Percentiles rank a stretch among this genome's conserved stretches.
Conservation (phyloP, 2,113 vertebrate genomes). For the Aplodontia rufa region DNA sequence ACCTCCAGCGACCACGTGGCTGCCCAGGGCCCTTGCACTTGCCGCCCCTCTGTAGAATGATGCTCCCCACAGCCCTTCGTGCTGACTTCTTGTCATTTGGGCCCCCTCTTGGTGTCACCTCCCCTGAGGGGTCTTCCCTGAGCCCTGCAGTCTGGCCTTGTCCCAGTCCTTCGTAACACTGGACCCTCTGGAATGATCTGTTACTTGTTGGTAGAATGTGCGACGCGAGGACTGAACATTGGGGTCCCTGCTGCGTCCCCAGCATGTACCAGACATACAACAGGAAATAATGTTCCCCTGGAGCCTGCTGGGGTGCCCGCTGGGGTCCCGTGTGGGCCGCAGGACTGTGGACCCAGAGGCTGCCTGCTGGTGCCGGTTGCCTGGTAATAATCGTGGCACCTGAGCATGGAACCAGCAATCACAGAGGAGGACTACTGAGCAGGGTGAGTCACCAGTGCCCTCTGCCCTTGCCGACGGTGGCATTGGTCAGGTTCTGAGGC, state of each 20-base stretch:
- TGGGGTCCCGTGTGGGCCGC: not conserved
- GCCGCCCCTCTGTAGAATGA: not conserved
- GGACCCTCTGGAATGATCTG: not conserved
- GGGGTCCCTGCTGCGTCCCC: not conserved
- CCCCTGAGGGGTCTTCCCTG: not conserved
- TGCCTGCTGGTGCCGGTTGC: not conserved
- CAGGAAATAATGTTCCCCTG: not conserved
- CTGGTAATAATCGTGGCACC: not conserved
- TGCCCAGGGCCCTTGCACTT: not conserved
- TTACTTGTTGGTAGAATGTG: not conserved
- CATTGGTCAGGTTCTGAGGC: too few relatives aligned
- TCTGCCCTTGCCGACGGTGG: not conserved
- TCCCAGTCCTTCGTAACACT: not conserved
- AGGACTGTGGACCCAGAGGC: not conserved
- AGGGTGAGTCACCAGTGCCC: too few relatives aligned
- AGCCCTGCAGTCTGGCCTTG: not conserved
- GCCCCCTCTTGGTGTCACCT: not conserved
- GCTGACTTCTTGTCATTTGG: rapidly evolving
- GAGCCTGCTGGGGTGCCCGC: not conserved
- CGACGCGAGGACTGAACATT: not conserved
- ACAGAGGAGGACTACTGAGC: not conserved
- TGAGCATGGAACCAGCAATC: too few relatives aligned
- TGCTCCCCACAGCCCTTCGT: rapidly evolving
- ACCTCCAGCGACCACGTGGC: not conserved
- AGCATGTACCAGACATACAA: not conserved